Evolutionary conservation across 2,113 vertebrate genomes (phyloP).

Genomic region (Psephotus haematonotus): DNA sequence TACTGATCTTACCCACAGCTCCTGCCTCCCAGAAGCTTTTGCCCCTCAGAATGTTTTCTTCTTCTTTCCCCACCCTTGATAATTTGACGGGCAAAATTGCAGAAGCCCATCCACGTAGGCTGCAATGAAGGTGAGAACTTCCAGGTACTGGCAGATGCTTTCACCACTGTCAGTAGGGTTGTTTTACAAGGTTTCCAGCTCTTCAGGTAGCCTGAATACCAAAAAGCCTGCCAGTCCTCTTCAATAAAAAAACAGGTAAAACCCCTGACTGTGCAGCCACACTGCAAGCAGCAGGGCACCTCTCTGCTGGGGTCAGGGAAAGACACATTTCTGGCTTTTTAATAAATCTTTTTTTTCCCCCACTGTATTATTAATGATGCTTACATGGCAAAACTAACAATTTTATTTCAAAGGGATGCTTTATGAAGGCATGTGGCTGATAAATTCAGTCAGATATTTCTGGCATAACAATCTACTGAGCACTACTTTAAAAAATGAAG

Average conservation of each 20-base stretch:
- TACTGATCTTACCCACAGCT: not conserved
- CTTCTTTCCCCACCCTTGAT: not conserved
- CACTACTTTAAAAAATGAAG: not conserved
- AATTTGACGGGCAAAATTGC: not conserved
- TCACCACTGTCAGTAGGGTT: not conserved
- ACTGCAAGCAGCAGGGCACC: not conserved
- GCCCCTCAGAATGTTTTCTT: not conserved
- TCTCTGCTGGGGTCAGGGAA: not conserved
- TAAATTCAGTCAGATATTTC: not conserved
- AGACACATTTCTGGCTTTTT: not conserved
- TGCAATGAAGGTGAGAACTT: not conserved
- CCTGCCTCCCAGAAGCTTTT: not conserved
- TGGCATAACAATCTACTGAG: not conserved
- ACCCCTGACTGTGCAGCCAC: not conserved
- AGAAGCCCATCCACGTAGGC: not conserved
- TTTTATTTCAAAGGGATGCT: conserved; percentile 29
- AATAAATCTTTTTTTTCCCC: not conserved
- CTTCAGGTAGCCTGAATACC: conserved; percentile 15
- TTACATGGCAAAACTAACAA: conserved; percentile 46
- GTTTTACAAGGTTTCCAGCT: not conserved
- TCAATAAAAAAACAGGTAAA: not conserved
- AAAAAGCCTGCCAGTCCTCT: not conserved
- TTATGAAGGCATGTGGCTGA: not conserved
- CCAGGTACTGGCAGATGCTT: not conserved
- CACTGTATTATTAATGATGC: conserved; percentile 28